Conservation (phyloP, 2,888 invertebrate genomes). For the Caenorhabditis afra region DNA sequence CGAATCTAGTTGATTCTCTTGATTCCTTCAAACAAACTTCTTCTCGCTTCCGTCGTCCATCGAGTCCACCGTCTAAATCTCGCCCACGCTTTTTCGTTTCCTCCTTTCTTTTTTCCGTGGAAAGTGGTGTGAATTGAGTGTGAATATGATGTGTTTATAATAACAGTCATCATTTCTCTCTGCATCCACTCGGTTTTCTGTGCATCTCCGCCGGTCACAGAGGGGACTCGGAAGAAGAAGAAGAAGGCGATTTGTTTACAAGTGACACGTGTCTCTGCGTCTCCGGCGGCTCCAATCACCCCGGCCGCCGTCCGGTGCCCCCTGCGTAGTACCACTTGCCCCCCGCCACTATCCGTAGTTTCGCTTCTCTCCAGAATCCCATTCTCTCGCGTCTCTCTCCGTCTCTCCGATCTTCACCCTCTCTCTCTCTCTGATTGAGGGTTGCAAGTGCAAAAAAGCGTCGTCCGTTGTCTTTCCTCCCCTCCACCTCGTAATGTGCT, state of each 20-base stretch:
- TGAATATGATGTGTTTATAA: conserved; percentile 32
- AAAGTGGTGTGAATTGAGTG: neutral
- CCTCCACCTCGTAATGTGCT: conserved; percentile 52
- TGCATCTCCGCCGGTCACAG: conserved; percentile 14
- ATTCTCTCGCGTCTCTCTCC: conserved; percentile 16
- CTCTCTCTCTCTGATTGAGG: conserved; percentile 5
- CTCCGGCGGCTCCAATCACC: conserved; percentile 36
- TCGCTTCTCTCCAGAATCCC: conserved; percentile 14
- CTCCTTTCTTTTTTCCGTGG: no score
- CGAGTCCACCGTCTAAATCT: neutral
- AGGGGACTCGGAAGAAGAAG: no score
- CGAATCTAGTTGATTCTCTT: no score
- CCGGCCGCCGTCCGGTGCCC: conserved; percentile 17
- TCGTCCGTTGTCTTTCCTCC: conserved; percentile 16
- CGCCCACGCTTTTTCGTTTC: conserved; percentile 7
- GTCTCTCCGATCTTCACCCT: conserved; percentile 4
- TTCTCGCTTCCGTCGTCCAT: conserved; percentile 2
- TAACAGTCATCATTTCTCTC: conserved; percentile 17
- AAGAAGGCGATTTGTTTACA: conserved; percentile 35
- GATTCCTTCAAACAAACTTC: conserved; percentile 5
- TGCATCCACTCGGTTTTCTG: conserved; percentile 3
- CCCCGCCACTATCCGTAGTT: conserved; percentile 15
- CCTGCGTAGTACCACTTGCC: conserved; percentile 40
- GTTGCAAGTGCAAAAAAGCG: conserved; percentile 49
- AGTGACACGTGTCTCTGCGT: conserved; percentile 49